Percentiles rank a stretch among this genome's conserved stretches.
These are phyloP conservation scores for Siniperca chuatsi DNA, from an alignment of 2,113 vertebrate species.

Conservation along the genomic window DNA sequence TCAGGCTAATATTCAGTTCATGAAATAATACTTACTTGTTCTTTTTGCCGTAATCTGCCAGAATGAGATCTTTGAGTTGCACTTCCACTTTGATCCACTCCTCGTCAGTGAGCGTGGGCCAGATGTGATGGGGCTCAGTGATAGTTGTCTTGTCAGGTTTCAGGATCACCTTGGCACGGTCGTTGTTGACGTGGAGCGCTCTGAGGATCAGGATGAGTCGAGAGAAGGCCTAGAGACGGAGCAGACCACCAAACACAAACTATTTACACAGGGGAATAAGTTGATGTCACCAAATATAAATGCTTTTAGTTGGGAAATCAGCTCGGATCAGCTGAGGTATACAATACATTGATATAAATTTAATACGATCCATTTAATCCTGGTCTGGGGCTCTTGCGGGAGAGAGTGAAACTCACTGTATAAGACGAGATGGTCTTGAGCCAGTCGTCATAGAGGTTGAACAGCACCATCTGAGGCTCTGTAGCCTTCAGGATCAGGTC, in stretches of 20 bases:
- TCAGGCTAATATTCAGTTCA: background rate
- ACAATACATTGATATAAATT: too few relatives aligned
- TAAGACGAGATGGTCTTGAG: conserved; percentile 99
- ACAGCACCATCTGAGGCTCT: conserved; percentile 99
- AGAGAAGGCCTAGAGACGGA: conserved; percentile 92
- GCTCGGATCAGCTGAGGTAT: background rate
- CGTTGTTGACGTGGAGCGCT: conserved; percentile 97
- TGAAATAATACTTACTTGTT: conserved; percentile 92
- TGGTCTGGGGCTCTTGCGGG: background rate
- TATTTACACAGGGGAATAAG: conserved; percentile 34
- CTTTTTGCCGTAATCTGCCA: conserved; percentile 99
- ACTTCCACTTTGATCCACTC: conserved; percentile 99
- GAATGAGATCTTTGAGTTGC: conserved; percentile 97
- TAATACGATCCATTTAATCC: background rate
- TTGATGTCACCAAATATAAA: background rate
- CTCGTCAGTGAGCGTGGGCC: conserved; percentile 98
- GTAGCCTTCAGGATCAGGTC: conserved; percentile 99
- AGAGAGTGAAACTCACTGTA: conserved; percentile 85
- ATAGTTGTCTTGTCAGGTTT: conserved; percentile 99
- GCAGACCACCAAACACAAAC: conserved; percentile 4
- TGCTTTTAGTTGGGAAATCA: background rate
- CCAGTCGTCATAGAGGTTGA: conserved; percentile 99
- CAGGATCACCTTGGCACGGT: conserved; percentile 97
- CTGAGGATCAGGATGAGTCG: conserved; percentile 97
- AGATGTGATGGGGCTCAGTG: conserved; percentile 98